Conservation (phyloP, 30 jellyfish, hydroid and myxozoan species). For the Phacellophora camtschatica region DNA sequence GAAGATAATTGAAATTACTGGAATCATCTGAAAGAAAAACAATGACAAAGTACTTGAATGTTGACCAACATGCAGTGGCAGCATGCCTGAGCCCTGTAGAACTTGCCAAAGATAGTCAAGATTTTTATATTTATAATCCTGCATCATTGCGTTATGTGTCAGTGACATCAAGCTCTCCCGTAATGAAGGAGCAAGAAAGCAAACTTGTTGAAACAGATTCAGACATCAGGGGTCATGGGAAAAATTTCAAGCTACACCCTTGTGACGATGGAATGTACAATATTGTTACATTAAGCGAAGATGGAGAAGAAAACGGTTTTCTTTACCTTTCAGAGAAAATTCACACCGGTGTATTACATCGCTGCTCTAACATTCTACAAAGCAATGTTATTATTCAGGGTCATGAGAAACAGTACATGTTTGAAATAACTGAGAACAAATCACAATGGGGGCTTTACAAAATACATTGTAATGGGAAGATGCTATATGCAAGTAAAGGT, state of each 20-base stretch:
- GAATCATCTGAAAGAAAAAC: too few relatives aligned
- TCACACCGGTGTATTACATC: slow-evolving; percentile 11
- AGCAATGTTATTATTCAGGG: slow-evolving; percentile 7
- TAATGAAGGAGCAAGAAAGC: slow-evolving; percentile 13
- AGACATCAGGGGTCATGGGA: slow-evolving; percentile 14
- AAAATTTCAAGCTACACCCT: neutral
- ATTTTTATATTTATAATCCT: neutral
- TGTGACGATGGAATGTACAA: slow-evolving; percentile 3
- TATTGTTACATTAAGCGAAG: neutral
- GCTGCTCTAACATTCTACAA: neutral
- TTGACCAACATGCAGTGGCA: neutral
- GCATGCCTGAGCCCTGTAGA: slow-evolving; percentile 11
- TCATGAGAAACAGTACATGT: neutral
- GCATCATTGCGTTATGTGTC: neutral
- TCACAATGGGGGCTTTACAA: slow-evolving; percentile 23
- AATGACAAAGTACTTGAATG: neutral
- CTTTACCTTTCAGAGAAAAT: slow-evolving; percentile 2
- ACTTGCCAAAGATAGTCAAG: neutral
- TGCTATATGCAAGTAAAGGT: slow-evolving; percentile 8
- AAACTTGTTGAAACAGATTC: neutral
- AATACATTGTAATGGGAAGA: slow-evolving; percentile 1
- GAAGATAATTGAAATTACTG: too few relatives aligned
- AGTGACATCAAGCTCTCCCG: neutral
- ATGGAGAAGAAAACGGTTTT: slow-evolving; percentile 25
- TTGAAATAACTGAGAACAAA: neutral